phyloP scores from a whole-genome alignment of 2,113 vertebrate genomes.

The Xyliphius kryptos region DNA sequence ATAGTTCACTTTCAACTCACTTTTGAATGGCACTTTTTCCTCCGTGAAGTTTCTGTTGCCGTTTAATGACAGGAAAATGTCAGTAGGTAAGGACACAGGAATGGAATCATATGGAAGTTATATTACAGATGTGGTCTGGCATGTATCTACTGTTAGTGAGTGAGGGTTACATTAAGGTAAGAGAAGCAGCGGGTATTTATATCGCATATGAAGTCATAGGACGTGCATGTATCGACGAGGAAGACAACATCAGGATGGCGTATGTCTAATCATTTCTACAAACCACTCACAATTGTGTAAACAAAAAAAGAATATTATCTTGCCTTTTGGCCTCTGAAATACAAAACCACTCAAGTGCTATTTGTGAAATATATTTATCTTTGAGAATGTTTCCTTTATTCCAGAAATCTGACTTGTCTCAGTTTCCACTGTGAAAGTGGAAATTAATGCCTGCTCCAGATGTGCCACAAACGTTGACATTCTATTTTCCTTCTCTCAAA shows the following conservation, averaged over 20 bases:
- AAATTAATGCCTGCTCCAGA: conserved; percentile 38
- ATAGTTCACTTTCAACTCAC: conserved; percentile 1
- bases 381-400: conserved; percentile 23
- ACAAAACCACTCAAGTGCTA: conserved; percentile 17
- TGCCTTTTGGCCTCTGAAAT: conserved; percentile 24
- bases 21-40: conserved; percentile 19
- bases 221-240: conserved; percentile 18
- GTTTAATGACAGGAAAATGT: conserved; percentile 71
- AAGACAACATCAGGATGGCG: conserved; percentile 8
- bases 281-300: conserved; percentile 21
- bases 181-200: conserved; percentile 34
- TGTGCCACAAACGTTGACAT: conserved; percentile 36
- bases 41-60: conserved; percentile 62
- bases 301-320: conserved; percentile 17
- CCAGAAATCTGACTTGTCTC: conserved; percentile 33
- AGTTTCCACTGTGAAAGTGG: conserved; percentile 37
- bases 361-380: conserved; percentile 37
- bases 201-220: conserved; percentile 42
- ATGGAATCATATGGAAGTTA: conserved; percentile 63
- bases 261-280: conserved; percentile 15
- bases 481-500: conserved; percentile 34
- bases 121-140: conserved; percentile 71
- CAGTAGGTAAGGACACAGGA: conserved; percentile 67
- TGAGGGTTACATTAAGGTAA: conserved; percentile 64
- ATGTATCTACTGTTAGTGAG: conserved; percentile 58